Conservation (phyloP, 2,797 vertebrate species). For the Vultur gryphus region DNA sequence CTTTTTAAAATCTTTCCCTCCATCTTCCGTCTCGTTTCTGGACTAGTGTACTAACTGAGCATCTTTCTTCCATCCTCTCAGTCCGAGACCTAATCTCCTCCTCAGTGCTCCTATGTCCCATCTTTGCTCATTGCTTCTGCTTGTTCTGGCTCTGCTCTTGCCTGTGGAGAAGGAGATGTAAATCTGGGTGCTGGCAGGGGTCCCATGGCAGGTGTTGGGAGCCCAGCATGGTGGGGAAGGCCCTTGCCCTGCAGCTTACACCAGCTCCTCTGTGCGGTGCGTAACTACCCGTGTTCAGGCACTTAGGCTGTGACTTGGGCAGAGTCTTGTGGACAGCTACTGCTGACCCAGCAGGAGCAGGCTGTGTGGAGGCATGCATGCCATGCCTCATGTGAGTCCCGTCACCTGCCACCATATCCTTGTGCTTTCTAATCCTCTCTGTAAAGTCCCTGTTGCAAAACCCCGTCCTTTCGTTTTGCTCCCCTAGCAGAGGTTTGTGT, state of each 20-base stretch:
- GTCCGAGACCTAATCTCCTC: not conserved
- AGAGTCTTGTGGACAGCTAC: not conserved
- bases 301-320: not conserved
- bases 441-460: not conserved
- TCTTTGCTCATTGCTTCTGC: not conserved
- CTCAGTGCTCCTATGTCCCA: not conserved
- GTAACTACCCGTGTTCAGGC: not conserved
- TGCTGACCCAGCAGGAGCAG: not conserved
- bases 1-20: not conserved
- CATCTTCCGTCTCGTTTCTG: not conserved
- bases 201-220: not conserved
- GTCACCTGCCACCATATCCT: rapidly evolving
- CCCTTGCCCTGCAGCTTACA: not conserved
- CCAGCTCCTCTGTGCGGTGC: not conserved
- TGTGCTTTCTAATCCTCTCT: not conserved
- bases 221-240: not conserved
- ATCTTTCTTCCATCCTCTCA: not conserved
- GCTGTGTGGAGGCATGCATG: rapidly evolving
- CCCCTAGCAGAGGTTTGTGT: not conserved
- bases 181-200: not conserved
- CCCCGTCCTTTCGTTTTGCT: not conserved
- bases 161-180: not conserved
- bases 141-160: not conserved
- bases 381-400: not conserved
- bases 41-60: not conserved